Evolutionary conservation across 2,888 invertebrate species (phyloP).

Genomic region (Molanna angustata): DNA sequence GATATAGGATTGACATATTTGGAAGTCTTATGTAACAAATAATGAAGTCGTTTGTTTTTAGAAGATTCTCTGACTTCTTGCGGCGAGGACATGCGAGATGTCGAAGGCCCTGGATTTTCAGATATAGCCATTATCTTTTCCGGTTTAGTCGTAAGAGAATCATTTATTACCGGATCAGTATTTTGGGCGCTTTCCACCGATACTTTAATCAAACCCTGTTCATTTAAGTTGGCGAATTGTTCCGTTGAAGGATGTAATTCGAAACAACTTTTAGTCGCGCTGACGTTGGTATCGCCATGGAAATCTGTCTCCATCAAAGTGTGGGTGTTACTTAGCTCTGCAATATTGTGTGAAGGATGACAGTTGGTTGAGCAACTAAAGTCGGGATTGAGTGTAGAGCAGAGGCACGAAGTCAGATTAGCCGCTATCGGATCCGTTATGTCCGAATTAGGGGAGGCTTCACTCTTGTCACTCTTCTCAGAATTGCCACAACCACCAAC

Average conservation of each 20-base stretch:
- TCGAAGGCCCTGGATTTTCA: background rate
- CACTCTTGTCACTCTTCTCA: slow-evolving; percentile 12
- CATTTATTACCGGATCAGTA: background rate
- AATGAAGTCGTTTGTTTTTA: slow-evolving; percentile 53
- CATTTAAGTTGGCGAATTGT: slow-evolving; percentile 47
- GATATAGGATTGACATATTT: slow-evolving; percentile 53
- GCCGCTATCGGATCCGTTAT: slow-evolving; percentile 44
- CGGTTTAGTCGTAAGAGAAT: background rate
- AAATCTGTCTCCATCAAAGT: slow-evolving; percentile 43
- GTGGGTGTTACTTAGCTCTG: slow-evolving; percentile 17
- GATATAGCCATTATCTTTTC: too few relatives aligned
- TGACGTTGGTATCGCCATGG: slow-evolving; percentile 42
- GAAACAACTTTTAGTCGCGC: background rate
- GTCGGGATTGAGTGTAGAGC: slow-evolving; percentile 40
- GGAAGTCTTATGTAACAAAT: slow-evolving; percentile 52
- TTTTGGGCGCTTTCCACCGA: background rate
- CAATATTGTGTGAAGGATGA: slow-evolving; percentile 14
- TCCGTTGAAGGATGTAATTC: slow-evolving; percentile 36
- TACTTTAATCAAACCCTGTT: background rate
- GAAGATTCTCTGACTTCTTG: slow-evolving; percentile 43
- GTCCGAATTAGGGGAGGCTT: slow-evolving; percentile 7
- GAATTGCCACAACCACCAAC: slow-evolving; percentile 15
- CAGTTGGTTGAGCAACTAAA: slow-evolving; percentile 26
- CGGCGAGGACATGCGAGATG: background rate
- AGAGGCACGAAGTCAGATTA: slow-evolving; percentile 46